Base-by-base conservation (phyloP, 2,797 vertebrate genomes). In the Diglossa cyanea region DNA sequence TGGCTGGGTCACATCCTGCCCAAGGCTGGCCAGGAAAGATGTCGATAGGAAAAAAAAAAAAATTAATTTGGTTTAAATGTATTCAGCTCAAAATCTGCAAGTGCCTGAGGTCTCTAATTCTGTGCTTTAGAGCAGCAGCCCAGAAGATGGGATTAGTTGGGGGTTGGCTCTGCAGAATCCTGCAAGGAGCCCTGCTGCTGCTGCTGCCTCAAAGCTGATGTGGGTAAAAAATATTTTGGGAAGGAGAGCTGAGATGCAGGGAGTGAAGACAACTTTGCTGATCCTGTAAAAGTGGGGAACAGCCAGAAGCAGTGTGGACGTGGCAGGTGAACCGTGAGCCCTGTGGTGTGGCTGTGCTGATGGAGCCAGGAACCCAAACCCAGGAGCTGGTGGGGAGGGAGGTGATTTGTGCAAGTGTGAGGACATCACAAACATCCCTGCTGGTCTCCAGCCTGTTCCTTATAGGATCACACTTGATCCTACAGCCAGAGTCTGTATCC, bases 1-100 rank as follows among this genome's bases (percentile, higher is more conserved):
- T 91, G 92, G 90, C 55, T 94, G 87, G 79, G 92, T 76, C 48
- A 2, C 90, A 88, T 94, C 92, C 95, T 91, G 92, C 93, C 90
- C 90, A 20, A 7, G 91, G 81, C 94, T 66, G 83, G 53, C 51
- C 61, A 90, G 86, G 71, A 67, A 68, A 93, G 74, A 42, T 37
- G 71, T 35, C 0, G 0, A 26, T 4, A 83, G 54, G 68, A 8
- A 72, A 33, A 28, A 73, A 82, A 88, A 26, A 25, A 1, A 42
- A 11, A 68, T 48, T 88, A 35, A 88, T 73, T 84, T 75, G 44
- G 31, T 88, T 86, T 74, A 78, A 93, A 90, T 62, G 37, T 54
- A 66, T 84, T 94, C 70, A 78, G 4, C 39, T 78, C 14, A 1
- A n/a, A 80, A 53, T 44, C 62, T 57, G 33, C 21, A 65, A 95